Base-by-base conservation (phyloP, 2,113 vertebrate genomes). In the Python bivittatus region DNA sequence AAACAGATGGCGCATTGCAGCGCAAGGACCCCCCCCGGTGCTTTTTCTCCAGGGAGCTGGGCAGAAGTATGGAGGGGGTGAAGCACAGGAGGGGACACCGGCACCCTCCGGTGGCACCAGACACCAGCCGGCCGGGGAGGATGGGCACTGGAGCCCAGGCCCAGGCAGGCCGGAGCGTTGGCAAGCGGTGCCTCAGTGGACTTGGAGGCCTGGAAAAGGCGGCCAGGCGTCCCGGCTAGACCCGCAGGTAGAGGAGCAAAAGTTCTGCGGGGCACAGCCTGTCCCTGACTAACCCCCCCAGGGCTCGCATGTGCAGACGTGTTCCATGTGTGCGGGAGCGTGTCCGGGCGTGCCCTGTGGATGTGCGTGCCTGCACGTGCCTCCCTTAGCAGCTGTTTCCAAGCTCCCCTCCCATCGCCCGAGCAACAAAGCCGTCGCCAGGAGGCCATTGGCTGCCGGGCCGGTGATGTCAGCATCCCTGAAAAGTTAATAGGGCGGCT, bases 401-500 rank as follows among this genome's bases (percentile, higher is more conserved):
- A 90, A 38, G 90, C 44, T n/a, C 56, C 1, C 57, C 79, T 17
- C 86, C 48, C 90, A 84, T 91, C 48, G 27, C 90, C 29, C 7
- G 13, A 56, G 90, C 79, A 88, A 90, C 89, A 29, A 58, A 54
- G 89, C 92, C 4, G 61, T 57, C 42, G 53, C 38, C 4, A 12
- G 1, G 38, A 20, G 12, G 7, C 84, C 52, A 90, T 93, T 90
- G 92, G 92, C 89, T 23, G 11, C 38, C 29, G 0, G 13, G 42
- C 61, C 29, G 0, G 89, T 93, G 92, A 93, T 12, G 56, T 90
- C 89, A 87, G 27, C 92, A 27, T 7, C 84, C 61, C 92, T n/a
- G 61, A 22, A 83, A 53, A 79, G 84, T 90, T 87, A 90, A 93
- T 93, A 90, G 92, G 92, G 84, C 10, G 13, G 84, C 42, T 48